Conservation (phyloP, 2,888 invertebrate genomes). For the Ellobium chinense region DNA sequence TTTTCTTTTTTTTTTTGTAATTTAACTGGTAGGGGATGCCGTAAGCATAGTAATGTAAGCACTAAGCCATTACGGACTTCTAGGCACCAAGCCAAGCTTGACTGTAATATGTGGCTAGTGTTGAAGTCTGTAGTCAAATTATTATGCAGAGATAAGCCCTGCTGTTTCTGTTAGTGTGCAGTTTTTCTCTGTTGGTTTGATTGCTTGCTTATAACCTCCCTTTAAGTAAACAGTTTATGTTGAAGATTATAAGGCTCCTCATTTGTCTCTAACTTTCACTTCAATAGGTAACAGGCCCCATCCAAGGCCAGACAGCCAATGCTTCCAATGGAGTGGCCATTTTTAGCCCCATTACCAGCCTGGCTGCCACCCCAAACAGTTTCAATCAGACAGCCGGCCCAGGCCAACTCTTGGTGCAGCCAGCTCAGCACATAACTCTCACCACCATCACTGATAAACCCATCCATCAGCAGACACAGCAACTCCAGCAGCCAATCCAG, state of each 20-base stretch:
- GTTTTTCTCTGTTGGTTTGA: too few species aligned
- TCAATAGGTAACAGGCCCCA: conserved; percentile 34
- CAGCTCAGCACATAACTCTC: conserved; percentile 42
- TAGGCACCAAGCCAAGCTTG: not conserved
- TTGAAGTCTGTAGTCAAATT: not conserved
- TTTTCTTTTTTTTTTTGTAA: too few species aligned
- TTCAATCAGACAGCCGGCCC: not conserved
- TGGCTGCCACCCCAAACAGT: conserved; percentile 10
- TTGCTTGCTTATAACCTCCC: too few species aligned
- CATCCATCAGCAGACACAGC: conserved; percentile 17
- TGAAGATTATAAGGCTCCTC: not conserved
- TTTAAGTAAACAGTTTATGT: too few species aligned
- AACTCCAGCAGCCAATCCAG: conserved; percentile 10
- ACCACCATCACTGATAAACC: conserved; percentile 38
- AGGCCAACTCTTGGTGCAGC: conserved; percentile 37
- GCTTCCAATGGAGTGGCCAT: conserved; percentile 37
- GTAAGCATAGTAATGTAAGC: too few species aligned
- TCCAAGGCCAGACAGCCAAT: conserved; percentile 23
- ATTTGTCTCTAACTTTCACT: not conserved
- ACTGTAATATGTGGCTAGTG: not conserved
- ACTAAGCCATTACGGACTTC: too few species aligned
- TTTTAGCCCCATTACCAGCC: conserved; percentile 35
- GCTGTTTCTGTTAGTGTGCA: not conserved
- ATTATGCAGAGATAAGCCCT: not conserved
- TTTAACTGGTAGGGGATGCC: too few species aligned